phyloP scores from a whole-genome alignment of 2,888 invertebrate species.

The Oscheius onirici region DNA sequence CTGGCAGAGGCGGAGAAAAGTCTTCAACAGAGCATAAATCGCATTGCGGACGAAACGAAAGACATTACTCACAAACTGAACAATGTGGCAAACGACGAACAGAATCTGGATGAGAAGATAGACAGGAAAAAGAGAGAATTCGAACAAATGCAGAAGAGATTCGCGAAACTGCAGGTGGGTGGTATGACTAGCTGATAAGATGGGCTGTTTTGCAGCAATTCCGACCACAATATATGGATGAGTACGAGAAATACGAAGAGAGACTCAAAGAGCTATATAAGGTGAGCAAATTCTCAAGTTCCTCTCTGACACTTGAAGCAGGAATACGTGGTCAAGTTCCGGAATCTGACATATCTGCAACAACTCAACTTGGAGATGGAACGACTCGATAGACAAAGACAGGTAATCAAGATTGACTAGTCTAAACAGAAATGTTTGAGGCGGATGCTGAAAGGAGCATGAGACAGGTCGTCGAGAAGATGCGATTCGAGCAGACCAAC shows the following conservation, averaged over 20 bases:
- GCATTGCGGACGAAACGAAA: slow-evolving; percentile 72
- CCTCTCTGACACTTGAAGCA: slow-evolving; percentile 28
- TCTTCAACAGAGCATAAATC: slow-evolving; percentile 82
- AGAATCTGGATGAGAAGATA: slow-evolving; percentile 88
- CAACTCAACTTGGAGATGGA: slow-evolving; percentile 86
- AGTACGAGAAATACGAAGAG: slow-evolving; percentile 87
- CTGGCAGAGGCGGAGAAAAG: slow-evolving; percentile 81
- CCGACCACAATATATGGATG: slow-evolving; percentile 92
- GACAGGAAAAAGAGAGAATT: slow-evolving; percentile 89
- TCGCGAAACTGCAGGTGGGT: slow-evolving; percentile 86
- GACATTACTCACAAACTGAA: slow-evolving; percentile 78
- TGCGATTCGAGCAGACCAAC: slow-evolving; percentile 75
- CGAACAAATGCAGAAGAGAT: slow-evolving; percentile 89
- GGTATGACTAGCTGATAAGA: neutral
- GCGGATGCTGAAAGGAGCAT: slow-evolving; percentile 75
- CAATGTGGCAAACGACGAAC: slow-evolving; percentile 87
- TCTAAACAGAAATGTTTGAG: slow-evolving; percentile 4
- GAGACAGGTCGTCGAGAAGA: slow-evolving; percentile 76
- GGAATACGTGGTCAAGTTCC: slow-evolving; percentile 86
- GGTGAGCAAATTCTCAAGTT: slow-evolving; percentile 21
- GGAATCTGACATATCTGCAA: slow-evolving; percentile 88
- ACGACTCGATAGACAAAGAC: slow-evolving; percentile 82
- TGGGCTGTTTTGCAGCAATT: slow-evolving; percentile 53
- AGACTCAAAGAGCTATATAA: slow-evolving; percentile 81
- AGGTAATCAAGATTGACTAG: slow-evolving; percentile 15